A percentile compares a stretch with the other conserved stretches of the same genome.
These are phyloP conservation scores for Ophthalmolycus amberensis DNA, from an alignment of 2,113 vertebrate species.

Conservation along the genomic window DNA sequence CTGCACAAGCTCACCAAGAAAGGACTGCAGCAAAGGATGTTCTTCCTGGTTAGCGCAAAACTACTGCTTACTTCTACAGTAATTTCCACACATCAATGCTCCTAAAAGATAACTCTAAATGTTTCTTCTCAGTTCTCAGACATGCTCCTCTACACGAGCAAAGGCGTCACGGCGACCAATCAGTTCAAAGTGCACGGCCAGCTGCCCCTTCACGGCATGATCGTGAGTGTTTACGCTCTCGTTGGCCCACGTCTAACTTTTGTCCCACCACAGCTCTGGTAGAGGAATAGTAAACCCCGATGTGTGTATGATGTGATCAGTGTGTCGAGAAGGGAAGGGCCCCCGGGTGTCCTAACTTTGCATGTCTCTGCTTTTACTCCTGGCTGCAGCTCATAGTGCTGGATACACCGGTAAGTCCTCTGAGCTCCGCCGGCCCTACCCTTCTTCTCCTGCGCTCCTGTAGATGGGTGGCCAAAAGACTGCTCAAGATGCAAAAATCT, in stretches of 20 bases:
- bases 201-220: slow-evolving; percentile 93
- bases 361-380: slow-evolving; percentile 80
- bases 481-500: not conserved
- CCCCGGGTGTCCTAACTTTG: slow-evolving; percentile 69
- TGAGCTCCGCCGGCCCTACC: slow-evolving; percentile 34
- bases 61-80: not conserved
- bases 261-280: not conserved
- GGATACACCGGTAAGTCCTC: slow-evolving; percentile 92
- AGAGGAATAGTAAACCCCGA: not conserved
- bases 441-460: slow-evolving; percentile 28
- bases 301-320: not conserved
- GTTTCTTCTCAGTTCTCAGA: slow-evolving; percentile 91
- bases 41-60: slow-evolving; percentile 90
- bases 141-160: slow-evolving; percentile 94
- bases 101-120: not conserved
- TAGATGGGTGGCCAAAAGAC: slow-evolving; percentile 12
- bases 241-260: not conserved
- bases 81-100: not conserved
- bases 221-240: slow-evolving; percentile 85
- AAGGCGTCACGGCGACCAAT: slow-evolving; percentile 89
- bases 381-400: slow-evolving; percentile 94
- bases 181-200: slow-evolving; percentile 94
- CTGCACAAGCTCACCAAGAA: slow-evolving; percentile 96
- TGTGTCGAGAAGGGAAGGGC: slow-evolving; percentile 32
- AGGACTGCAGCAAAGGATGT: slow-evolving; percentile 96